Percentiles rank a stretch among this genome's conserved stretches.
Evolutionary conservation across 1,140 invertebrate species (phyloP).

Genomic region (Callitettix versicolor): DNA sequence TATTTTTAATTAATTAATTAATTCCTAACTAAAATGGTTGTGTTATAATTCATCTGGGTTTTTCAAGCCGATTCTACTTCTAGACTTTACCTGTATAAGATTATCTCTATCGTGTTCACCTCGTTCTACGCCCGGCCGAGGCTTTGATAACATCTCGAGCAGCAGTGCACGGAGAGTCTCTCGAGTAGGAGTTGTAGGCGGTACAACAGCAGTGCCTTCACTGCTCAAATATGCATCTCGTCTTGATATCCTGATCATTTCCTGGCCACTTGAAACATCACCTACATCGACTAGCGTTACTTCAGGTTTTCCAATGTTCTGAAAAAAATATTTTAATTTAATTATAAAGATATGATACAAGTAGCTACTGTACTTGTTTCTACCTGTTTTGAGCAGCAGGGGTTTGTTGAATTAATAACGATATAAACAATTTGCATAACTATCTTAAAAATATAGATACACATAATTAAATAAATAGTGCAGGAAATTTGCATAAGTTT

Average conservation of each 20-base stretch:
- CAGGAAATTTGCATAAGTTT: no score
- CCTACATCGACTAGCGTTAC: constrained; percentile 8
- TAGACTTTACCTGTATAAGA: constrained; percentile 9
- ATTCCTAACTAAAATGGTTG: neutral
- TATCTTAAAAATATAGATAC: neutral
- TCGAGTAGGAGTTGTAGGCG: constrained; percentile 1
- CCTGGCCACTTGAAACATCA: constrained; percentile 3
- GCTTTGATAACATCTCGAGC: constrained; percentile 10
- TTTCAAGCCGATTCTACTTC: constrained; percentile 10
- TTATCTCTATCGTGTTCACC: constrained; percentile 4
- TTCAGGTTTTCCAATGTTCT: constrained; percentile 8
- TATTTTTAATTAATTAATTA: no score
- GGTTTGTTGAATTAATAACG: neutral
- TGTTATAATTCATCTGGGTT: constrained; percentile 14
- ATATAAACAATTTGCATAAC: neutral
- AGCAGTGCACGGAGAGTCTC: constrained; percentile 8
- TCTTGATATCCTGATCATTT: constrained; percentile 12
- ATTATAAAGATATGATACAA: no score
- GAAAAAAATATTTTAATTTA: no score
- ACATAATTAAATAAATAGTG: no score
- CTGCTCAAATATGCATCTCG: constrained; percentile 17
- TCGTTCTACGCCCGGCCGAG: neutral
- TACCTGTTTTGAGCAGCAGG: neutral
- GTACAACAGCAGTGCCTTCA: constrained; percentile 12
- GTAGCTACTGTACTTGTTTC: neutral